Conservation (phyloP, 2,888 invertebrate genomes). For the Eulithis testata region DNA sequence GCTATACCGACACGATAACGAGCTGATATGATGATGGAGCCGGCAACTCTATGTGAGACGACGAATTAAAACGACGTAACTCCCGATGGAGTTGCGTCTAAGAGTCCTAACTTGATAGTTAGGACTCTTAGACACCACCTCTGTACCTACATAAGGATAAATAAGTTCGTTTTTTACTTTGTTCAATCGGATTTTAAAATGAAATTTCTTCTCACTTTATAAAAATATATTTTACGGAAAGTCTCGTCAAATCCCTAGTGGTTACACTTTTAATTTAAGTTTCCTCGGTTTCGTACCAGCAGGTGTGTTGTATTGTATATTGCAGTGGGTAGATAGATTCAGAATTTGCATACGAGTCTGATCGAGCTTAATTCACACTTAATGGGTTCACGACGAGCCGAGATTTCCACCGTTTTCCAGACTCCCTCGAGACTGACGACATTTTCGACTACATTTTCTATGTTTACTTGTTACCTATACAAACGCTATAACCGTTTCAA, state of each 20-base stretch:
- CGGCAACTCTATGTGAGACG: too few species aligned
- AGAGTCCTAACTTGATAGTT: too few species aligned
- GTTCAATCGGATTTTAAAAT: not conserved
- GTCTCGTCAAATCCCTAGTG: not conserved
- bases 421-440: conserved; percentile 62
- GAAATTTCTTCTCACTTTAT: not conserved
- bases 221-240: not conserved
- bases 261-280: conserved; percentile 4
- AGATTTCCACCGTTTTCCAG: conserved; percentile 64
- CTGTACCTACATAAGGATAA: too few species aligned
- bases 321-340: not conserved
- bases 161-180: too few species aligned
- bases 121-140: too few species aligned
- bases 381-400: conserved; percentile 76
- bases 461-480: conserved; percentile 9
- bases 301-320: conserved; percentile 1
- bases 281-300: not conserved
- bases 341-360: conserved; percentile 40
- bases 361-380: conserved; percentile 77
- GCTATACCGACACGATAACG: too few species aligned
- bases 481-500: conserved; percentile 3
- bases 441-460: conserved; percentile 7
- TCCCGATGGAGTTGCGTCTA: too few species aligned
- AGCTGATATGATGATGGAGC: too few species aligned
- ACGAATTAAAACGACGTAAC: too few species aligned